Conservation (phyloP, 2,113 vertebrate species). For the Salvelinus alpinus region DNA sequence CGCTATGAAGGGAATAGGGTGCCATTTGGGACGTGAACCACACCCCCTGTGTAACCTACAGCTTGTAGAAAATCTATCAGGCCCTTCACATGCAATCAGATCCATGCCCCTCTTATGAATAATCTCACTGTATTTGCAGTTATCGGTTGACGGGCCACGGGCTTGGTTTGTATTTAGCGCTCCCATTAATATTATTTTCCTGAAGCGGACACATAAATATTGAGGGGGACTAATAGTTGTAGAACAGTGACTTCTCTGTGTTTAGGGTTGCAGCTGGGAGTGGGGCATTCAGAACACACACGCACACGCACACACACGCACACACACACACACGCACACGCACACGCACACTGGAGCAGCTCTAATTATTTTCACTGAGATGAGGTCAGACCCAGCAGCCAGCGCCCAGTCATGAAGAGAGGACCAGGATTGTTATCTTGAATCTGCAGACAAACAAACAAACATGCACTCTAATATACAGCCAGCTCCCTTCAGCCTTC, state of each 20-base stretch:
- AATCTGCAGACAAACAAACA: conserved; percentile 61
- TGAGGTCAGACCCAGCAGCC: conserved; percentile 55
- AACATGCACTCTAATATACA: conserved; percentile 43
- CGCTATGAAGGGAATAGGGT: too few relatives aligned
- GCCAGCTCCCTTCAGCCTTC: conserved; percentile 6
- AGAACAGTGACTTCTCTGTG: conserved; percentile 48
- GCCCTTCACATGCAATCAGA: conserved; percentile 35
- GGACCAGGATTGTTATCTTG: conserved; percentile 47
- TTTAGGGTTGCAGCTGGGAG: conserved; percentile 38
- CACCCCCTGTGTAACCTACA: conserved; percentile 23
- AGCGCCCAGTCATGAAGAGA: conserved; percentile 49
- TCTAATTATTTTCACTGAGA: conserved; percentile 63
- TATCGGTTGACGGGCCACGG: conserved; percentile 29
- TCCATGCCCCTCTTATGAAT: conserved; percentile 30
- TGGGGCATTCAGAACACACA: conserved; percentile 18
- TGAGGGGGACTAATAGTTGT: conserved; percentile 36
- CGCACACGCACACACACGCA: too few relatives aligned
- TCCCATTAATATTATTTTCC: conserved; percentile 48
- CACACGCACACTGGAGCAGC: conserved; percentile 16
- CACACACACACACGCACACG: too few relatives aligned
- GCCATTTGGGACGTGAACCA: too few relatives aligned
- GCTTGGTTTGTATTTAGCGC: conserved; percentile 47
- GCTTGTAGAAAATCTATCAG: conserved; percentile 3
- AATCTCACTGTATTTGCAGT: conserved; percentile 51
- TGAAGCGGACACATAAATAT: conserved; percentile 47